These are phyloP conservation scores for Seira ritae DNA, from an alignment of 2,888 invertebrate genomes.

Conservation along the genomic window DNA sequence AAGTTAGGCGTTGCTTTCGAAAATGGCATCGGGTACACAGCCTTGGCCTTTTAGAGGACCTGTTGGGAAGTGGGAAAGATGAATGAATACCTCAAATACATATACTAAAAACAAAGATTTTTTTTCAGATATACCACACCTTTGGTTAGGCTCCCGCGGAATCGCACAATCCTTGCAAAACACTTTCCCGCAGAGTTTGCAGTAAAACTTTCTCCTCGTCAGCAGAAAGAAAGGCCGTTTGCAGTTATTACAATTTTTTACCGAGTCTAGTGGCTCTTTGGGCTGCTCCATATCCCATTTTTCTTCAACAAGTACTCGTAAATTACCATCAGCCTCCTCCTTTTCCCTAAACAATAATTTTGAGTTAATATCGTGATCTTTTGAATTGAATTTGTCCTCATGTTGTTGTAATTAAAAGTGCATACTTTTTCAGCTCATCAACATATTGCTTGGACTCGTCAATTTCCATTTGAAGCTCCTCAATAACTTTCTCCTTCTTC, in stretches of 20 bases:
- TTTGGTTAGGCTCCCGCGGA: conserved; percentile 38
- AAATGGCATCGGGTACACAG: conserved; percentile 50
- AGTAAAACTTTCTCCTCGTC: conserved; percentile 63
- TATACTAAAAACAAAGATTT: no score
- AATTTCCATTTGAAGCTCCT: conserved; percentile 66
- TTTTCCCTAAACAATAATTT: no score
- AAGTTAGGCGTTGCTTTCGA: conserved; percentile 43
- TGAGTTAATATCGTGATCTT: no score
- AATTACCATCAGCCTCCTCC: conserved; percentile 52
- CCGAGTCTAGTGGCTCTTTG: conserved; percentile 37
- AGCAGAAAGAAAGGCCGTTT: conserved; percentile 61
- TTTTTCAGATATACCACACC: no score
- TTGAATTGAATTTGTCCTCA: no score
- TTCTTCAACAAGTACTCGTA: conserved; percentile 60
- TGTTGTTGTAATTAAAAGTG: no score
- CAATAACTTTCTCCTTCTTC: conserved; percentile 62
- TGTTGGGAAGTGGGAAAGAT: neutral
- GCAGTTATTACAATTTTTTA: conserved; percentile 61
- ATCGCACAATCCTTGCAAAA: conserved; percentile 66
- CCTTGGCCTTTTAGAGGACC: conserved; percentile 40
- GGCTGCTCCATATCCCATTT: conserved; percentile 49
- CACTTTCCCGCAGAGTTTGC: conserved; percentile 66
- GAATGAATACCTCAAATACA: no score
- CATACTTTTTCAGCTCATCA: conserved; percentile 54
- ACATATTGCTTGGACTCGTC: conserved; percentile 54